Evolutionary conservation across 1,140 invertebrate species (phyloP).

Genomic region (Ceratosolen fusciceps): DNA sequence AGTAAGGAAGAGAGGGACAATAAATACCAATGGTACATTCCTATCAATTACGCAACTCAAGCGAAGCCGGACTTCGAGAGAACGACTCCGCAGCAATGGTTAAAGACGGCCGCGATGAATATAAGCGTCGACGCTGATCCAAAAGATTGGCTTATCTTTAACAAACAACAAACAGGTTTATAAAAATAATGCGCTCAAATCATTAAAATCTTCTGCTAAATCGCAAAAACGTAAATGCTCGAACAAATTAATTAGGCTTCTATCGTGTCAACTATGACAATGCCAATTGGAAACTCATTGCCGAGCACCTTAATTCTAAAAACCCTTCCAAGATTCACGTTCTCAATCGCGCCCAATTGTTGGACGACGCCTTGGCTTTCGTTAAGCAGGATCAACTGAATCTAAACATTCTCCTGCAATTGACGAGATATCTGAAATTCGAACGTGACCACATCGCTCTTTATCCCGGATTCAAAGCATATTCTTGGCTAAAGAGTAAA

Average conservation of each 20-base stretch:
- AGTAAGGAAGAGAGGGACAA: slow-evolving; percentile 52
- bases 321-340: slow-evolving; percentile 72
- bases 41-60: slow-evolving; percentile 71
- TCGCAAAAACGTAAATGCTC: neutral
- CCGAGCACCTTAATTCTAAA: slow-evolving; percentile 74
- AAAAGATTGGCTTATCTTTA: slow-evolving; percentile 74
- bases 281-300: slow-evolving; percentile 82
- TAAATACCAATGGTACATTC: slow-evolving; percentile 70
- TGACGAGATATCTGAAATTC: slow-evolving; percentile 74
- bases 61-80: slow-evolving; percentile 67
- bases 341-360: slow-evolving; percentile 81
- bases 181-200: neutral
- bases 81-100: slow-evolving; percentile 64
- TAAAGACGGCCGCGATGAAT: slow-evolving; percentile 22
- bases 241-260: slow-evolving; percentile 76
- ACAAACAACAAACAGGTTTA: slow-evolving; percentile 74
- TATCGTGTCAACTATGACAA: slow-evolving; percentile 86
- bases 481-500: slow-evolving; percentile 29
- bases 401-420: slow-evolving; percentile 72
- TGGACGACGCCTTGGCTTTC: slow-evolving; percentile 82
- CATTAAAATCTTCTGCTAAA: no score
- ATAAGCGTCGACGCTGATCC: slow-evolving; percentile 31
- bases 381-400: slow-evolving; percentile 72
- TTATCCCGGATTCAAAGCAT: slow-evolving; percentile 74
- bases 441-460: slow-evolving; percentile 79